phyloP scores from a whole-genome alignment of 2,113 vertebrate genomes.

The Pteruthius melanotis region DNA sequence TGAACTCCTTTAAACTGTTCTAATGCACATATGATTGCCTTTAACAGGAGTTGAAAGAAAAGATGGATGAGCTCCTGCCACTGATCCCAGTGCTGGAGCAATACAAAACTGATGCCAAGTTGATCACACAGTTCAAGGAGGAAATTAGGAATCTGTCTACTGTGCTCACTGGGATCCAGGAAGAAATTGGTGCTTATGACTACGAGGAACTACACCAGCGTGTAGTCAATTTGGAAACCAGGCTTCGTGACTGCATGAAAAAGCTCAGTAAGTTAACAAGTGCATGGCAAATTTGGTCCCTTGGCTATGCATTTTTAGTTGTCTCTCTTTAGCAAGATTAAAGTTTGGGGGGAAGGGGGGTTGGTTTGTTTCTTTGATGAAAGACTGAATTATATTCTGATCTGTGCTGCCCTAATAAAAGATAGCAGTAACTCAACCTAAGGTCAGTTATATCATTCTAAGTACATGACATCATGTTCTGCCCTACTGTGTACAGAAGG shows the following conservation, averaged over 20 bases:
- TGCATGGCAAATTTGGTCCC: not conserved
- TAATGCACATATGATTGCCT: not conserved
- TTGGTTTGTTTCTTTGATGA: not conserved
- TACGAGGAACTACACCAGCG: constrained; percentile 94
- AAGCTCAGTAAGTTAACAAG: constrained; percentile 90
- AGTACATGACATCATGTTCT: not conserved
- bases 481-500: not conserved
- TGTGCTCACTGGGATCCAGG: constrained; percentile 91
- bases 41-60: constrained; percentile 91
- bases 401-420: constrained; percentile 63
- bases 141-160: constrained; percentile 93
- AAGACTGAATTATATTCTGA: constrained; percentile 56
- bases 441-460: not conserved
- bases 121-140: constrained; percentile 97
- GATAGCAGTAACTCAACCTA: not conserved
- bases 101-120: constrained; percentile 94
- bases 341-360: not conserved
- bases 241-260: constrained; percentile 96
- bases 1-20: not conserved
- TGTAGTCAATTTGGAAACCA: constrained; percentile 88
- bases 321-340: not conserved
- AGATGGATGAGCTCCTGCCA: constrained; percentile 95
- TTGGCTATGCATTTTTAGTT: not conserved
- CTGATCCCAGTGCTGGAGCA: constrained; percentile 97
- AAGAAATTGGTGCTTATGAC: constrained; percentile 94